These are phyloP conservation scores for Bombus vancouverensis DNA, from an alignment of 1,140 invertebrate genomes.

Conservation along the genomic window DNA sequence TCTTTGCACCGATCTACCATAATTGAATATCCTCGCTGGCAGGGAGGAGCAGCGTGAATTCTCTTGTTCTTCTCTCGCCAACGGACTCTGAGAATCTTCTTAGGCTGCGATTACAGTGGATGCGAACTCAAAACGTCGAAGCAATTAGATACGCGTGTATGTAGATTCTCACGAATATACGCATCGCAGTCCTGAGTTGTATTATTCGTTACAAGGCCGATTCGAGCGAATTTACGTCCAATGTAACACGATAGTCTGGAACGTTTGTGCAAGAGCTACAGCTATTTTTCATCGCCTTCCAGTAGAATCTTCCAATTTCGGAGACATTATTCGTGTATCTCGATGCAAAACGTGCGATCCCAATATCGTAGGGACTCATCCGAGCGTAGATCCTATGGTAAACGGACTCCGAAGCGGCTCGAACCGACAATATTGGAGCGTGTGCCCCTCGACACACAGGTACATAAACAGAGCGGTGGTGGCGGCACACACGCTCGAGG, in stretches of 20 bases:
- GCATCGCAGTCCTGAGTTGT: too few relatives aligned
- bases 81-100: neutral
- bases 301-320: neutral
- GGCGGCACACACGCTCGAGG: conserved; percentile 62
- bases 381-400: conserved; percentile 30
- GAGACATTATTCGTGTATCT: neutral
- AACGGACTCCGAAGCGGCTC: conserved; percentile 12
- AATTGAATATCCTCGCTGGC: conserved; percentile 74
- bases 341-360: neutral
- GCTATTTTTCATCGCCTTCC: neutral
- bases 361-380: conserved; percentile 5
- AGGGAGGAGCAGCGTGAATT: conserved; percentile 4
- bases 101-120: too few relatives aligned
- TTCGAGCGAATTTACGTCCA: too few relatives aligned
- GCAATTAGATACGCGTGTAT: too few relatives aligned
- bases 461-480: conserved; percentile 29
- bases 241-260: too few relatives aligned
- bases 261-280: neutral
- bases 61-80: neutral
- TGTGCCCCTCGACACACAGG: conserved; percentile 41
- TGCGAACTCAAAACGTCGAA: too few relatives aligned
- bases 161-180: too few relatives aligned
- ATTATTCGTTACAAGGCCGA: too few relatives aligned
- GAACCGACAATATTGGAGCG: conserved; percentile 31
- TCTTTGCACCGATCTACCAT: conserved; percentile 74